These are phyloP conservation scores for Brachionus rubens DNA, from an alignment of 1,140 invertebrate species.

Conservation along the genomic window DNA sequence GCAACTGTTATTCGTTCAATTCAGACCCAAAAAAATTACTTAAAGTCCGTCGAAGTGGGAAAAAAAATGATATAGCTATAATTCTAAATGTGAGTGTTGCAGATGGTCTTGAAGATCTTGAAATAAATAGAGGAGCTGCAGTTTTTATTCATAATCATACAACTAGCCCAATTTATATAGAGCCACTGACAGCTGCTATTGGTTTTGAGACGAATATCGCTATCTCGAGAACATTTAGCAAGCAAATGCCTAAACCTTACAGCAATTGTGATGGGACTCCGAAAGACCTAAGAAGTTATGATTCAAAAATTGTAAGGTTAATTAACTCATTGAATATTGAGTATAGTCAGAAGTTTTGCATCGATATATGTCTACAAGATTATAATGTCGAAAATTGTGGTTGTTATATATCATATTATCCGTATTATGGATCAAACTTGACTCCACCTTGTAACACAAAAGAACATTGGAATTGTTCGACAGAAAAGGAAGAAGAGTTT, in stretches of 20 bases:
- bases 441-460: no score
- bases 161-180: background rate
- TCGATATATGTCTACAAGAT: no score
- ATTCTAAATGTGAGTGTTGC: background rate
- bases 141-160: constrained; percentile 32
- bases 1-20: constrained; percentile 28
- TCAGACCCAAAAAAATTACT: background rate
- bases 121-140: background rate
- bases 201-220: constrained; percentile 19
- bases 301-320: background rate
- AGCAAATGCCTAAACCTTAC: constrained; percentile 3
- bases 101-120: background rate
- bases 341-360: background rate
- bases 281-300: background rate
- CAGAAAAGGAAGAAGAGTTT: background rate
- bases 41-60: background rate
- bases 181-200: background rate
- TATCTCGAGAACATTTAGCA: background rate
- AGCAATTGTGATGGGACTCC: background rate
- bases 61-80: background rate
- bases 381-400: no score
- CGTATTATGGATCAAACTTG: no score
- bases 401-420: no score
- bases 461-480: no score
- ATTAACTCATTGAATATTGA: background rate